These are phyloP conservation scores for Festucalex cinctus DNA, from an alignment of 2,113 vertebrate species.

Conservation along the genomic window DNA sequence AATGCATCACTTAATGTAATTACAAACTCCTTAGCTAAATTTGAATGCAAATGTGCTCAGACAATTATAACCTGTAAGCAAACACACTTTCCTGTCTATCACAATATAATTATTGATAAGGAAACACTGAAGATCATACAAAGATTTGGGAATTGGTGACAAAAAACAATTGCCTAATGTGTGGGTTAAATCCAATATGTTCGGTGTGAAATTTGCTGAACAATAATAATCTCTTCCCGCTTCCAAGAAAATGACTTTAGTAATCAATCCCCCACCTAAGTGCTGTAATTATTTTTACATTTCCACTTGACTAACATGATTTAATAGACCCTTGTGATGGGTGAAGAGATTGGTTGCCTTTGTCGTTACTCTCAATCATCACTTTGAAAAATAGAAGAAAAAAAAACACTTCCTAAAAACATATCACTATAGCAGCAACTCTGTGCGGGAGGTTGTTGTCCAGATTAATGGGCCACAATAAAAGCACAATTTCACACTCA, in stretches of 20 bases:
- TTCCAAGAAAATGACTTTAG: not conserved
- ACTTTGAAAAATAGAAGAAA: not conserved
- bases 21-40: not conserved
- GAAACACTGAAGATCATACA: not conserved
- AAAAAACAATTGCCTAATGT: not conserved
- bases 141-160: not conserved
- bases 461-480: conserved; percentile 6
- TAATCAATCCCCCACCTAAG: not conserved
- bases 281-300: not conserved
- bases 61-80: not conserved
- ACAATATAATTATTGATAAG: not conserved
- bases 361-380: not conserved
- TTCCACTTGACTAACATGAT: conserved; percentile 9
- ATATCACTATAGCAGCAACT: not conserved
- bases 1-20: not conserved
- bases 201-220: not conserved
- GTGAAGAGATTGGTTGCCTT: not conserved
- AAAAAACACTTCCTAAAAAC: not conserved
- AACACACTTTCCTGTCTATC: not conserved
- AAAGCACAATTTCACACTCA: conserved; percentile 8
- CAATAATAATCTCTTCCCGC: not conserved
- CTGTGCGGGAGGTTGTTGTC: conserved; percentile 4
- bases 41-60: not conserved
- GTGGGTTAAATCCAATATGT: not conserved
- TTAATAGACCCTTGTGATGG: not conserved